Evolutionary conservation across 2,888 invertebrate genomes (phyloP).

Genomic region (Dermolepida albohirtum): DNA sequence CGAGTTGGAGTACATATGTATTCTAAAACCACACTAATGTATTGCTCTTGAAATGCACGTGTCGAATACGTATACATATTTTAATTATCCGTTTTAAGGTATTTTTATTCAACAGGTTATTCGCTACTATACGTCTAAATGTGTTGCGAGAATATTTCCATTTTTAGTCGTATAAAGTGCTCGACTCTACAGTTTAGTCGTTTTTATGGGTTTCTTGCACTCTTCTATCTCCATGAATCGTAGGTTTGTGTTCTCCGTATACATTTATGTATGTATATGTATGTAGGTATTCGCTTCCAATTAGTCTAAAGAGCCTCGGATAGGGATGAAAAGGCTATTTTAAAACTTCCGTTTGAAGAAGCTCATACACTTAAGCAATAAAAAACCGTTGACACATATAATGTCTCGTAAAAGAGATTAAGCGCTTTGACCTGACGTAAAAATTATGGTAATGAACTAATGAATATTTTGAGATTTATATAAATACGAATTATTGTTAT

Average conservation of each 20-base stretch:
- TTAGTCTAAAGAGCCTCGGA: conserved; percentile 27
- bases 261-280: not conserved
- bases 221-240: conserved; percentile 16
- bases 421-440: conserved; percentile 16
- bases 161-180: conserved; percentile 20
- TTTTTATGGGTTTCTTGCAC: conserved; percentile 37
- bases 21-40: no score
- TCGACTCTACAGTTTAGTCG: not conserved
- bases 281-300: conserved; percentile 18
- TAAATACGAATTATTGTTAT: no score
- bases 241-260: not conserved
- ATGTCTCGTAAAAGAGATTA: conserved; percentile 23
- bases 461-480: no score
- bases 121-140: no score
- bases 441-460: conserved; percentile 11
- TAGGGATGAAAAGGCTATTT: conserved; percentile 26
- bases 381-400: conserved; percentile 30
- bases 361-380: conserved; percentile 7
- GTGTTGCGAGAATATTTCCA: conserved; percentile 24
- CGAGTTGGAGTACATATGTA: no score
- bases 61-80: no score
- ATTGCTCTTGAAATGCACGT: no score
- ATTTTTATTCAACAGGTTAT: no score
- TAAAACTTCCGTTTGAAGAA: conserved; percentile 18
- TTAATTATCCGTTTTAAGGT: no score